Percentiles rank a stretch among this genome's conserved stretches.
Evolutionary conservation across 2,113 vertebrate genomes (phyloP).

Genomic region (Notarius quadriscutis): DNA sequence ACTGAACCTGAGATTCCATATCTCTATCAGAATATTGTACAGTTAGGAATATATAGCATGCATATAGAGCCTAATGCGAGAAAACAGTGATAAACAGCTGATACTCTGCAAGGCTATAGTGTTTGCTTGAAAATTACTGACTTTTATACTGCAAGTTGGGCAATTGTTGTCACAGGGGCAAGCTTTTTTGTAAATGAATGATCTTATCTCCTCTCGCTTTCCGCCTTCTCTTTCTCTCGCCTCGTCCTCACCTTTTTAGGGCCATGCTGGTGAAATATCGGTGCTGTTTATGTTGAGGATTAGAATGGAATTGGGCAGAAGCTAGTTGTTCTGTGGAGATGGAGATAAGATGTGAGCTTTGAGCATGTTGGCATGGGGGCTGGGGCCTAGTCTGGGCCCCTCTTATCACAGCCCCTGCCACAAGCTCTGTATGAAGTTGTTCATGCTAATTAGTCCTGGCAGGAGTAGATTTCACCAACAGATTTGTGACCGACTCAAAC

Average conservation of each 20-base stretch:
- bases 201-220: constrained; percentile 75
- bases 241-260: constrained; percentile 61
- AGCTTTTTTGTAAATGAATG: constrained; percentile 83
- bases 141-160: constrained; percentile 62
- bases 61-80: not conserved
- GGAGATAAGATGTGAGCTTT: constrained; percentile 91
- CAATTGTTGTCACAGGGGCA: constrained; percentile 58
- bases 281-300: constrained; percentile 99
- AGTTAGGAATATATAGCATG: constrained; percentile 19
- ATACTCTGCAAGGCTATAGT: constrained; percentile 12
- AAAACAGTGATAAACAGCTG: not conserved
- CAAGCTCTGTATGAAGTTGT: constrained; percentile 94
- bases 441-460: constrained; percentile 94
- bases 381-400: constrained; percentile 75
- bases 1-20: constrained; percentile 60
- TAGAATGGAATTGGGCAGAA: constrained; percentile 96
- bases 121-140: constrained; percentile 25
- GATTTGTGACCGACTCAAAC: constrained; percentile 58
- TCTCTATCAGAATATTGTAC: constrained; percentile 44
- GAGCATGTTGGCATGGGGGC: constrained; percentile 59
- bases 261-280: constrained; percentile 91
- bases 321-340: constrained; percentile 97
- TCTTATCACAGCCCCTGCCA: constrained; percentile 87
- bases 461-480: constrained; percentile 92
- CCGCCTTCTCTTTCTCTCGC: constrained; percentile 40